Evolutionary conservation across 2,888 invertebrate genomes (phyloP), one percentile per base, ranked within the genome.

Genomic region (Bugula neritina): DNA sequence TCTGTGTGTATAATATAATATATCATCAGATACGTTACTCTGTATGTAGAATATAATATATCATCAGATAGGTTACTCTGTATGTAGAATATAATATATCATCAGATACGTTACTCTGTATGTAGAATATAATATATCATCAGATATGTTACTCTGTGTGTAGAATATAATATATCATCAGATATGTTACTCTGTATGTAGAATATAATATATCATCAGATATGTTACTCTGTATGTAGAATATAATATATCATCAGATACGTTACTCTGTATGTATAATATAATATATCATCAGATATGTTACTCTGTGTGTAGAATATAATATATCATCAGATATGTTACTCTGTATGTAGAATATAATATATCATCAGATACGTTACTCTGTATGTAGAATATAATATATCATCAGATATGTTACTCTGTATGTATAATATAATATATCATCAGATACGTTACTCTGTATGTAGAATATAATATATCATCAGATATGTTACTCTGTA

Each of bases 401-500:
- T n/a, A n/a, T n/a, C n/a, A n/a, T n/a, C 63, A 31, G 63, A 27
- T 31, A 63, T 63, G 31, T 27, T 31, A 27, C n/a, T 63, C 10
- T 63, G 63, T 63, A 63, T 13, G 63, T 63, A 29, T 25, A 3
- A 31, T 31, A 31, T 55, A 17, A 55, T n/a, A n/a, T n/a, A n/a
- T n/a, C n/a, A n/a, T n/a, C 63, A 31, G 63, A 27, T 31, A 63
- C 31, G 31, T 27, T 31, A 27, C n/a, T 63, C 10, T 63, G 63
- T 63, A 63, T 13, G 63, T 63, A 29, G 21, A 3, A 31, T 31
- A 31, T 55, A 17, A 55, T n/a, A n/a, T n/a, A n/a, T n/a, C n/a
- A n/a, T n/a, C 63, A 31, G 63, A 27, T 31, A 63, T 63, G 31
- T 27, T 31, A 27, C n/a, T 63, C 10, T 63, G 63, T 63, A 63